A percentile compares a stretch with the other conserved stretches of the same genome.
These are phyloP conservation scores for Semotilus atromaculatus DNA, from an alignment of 2,797 vertebrate species.

Conservation along the genomic window DNA sequence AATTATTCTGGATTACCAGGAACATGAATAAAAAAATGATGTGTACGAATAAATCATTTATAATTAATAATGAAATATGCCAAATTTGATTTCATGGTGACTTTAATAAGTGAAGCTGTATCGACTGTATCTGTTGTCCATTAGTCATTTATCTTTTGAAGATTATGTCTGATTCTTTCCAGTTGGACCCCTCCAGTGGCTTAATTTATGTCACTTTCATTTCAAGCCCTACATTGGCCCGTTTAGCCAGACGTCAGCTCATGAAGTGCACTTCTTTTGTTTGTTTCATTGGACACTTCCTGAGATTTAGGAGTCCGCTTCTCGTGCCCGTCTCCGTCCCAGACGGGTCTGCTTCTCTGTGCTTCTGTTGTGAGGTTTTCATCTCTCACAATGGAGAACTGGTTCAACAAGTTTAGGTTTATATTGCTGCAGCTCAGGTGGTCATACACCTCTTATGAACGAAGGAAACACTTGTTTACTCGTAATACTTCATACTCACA, in stretches of 20 bases:
- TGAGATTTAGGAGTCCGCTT: constrained; percentile 27
- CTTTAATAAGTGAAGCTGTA: neutral
- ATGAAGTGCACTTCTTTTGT: constrained; percentile 57
- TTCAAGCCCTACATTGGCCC: neutral
- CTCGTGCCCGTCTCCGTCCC: constrained; percentile 7
- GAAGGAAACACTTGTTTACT: neutral
- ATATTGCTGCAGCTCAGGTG: constrained; percentile 36
- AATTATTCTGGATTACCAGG: neutral
- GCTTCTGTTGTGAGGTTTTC: constrained; percentile 23
- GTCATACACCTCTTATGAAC: constrained; percentile 39
- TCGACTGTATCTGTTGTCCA: neutral
- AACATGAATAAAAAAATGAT: too few relatives aligned
- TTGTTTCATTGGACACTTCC: constrained; percentile 48
- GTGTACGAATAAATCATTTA: neutral
- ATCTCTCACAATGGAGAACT: constrained; percentile 27
- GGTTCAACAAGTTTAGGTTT: constrained; percentile 49
- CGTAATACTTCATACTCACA: neutral
- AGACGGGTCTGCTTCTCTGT: constrained; percentile 14
- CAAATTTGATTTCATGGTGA: too few relatives aligned
- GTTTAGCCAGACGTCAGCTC: constrained; percentile 17
- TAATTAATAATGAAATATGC: neutral
- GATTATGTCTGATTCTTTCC: neutral
- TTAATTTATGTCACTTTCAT: neutral
- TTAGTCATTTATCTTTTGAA: neutral
- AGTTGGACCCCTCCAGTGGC: neutral